A percentile compares a stretch with the other conserved stretches of the same genome.
These are phyloP conservation scores for Catostomus latipinnis DNA, from an alignment of 2,797 vertebrate species.

Conservation along the genomic window DNA sequence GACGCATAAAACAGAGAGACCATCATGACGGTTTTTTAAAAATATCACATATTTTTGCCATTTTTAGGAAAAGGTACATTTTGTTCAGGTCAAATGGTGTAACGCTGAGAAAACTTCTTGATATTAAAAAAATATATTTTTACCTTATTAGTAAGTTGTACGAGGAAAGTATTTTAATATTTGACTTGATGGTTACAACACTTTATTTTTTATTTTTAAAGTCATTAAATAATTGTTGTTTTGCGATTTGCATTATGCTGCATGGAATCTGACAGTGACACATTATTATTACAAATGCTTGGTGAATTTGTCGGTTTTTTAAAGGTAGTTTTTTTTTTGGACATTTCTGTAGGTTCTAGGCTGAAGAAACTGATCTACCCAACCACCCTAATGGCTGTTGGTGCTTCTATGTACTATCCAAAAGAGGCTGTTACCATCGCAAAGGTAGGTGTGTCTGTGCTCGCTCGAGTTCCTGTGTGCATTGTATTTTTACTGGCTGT, in stretches of 20 bases:
- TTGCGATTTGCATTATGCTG: not conserved
- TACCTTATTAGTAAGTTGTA: no score
- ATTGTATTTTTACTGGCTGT: not conserved
- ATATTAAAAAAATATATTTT: no score
- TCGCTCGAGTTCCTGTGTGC: constrained; percentile 17
- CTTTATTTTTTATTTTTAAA: no score
- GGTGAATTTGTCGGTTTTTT: not conserved
- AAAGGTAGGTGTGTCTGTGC: constrained; percentile 55
- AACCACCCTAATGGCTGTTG: constrained; percentile 80
- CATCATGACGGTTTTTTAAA: no score
- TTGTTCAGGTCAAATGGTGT: no score
- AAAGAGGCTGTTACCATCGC: constrained; percentile 78
- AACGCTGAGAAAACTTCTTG: no score
- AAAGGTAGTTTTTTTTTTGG: not conserved
- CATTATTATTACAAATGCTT: not conserved
- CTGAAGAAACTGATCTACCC: constrained; percentile 90
- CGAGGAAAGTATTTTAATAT: no score
- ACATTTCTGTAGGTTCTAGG: constrained; percentile 82
- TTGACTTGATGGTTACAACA: no score
- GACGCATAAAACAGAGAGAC: no score
- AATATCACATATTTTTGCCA: no score
- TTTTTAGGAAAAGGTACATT: no score
- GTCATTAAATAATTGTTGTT: no score
- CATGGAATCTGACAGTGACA: not conserved
- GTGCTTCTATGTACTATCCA: constrained; percentile 90